A percentile compares a stretch with the other conserved stretches of the same genome.
These are phyloP conservation scores for Tragelaphus imberbis DNA, from an alignment of 2,113 vertebrate species.

Conservation along the genomic window DNA sequence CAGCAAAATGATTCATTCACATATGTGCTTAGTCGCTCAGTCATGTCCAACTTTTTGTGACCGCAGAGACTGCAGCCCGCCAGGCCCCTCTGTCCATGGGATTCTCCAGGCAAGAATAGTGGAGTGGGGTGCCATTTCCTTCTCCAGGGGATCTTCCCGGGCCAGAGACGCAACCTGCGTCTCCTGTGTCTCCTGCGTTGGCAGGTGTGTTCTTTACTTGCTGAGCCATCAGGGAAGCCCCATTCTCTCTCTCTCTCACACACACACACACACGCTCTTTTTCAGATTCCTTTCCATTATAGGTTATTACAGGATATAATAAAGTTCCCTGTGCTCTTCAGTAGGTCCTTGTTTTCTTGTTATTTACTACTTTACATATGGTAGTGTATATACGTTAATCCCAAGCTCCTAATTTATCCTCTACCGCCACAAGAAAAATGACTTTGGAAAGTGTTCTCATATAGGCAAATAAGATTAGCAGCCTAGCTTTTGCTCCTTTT, in stretches of 20 bases:
- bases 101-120: background rate
- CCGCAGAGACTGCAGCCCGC: background rate
- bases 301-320: background rate
- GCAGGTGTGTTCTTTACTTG: background rate
- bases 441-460: conserved; percentile 1
- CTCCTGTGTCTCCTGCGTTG: background rate
- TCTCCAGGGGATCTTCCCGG: background rate
- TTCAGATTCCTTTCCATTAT: background rate
- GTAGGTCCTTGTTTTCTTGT: background rate
- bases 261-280: no score
- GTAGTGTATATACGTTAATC: background rate
- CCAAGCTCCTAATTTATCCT: background rate
- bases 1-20: background rate
- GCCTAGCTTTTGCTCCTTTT: background rate
- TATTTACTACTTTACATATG: background rate
- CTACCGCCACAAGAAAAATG: background rate
- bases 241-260: no score
- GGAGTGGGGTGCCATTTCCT: background rate
- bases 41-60: background rate
- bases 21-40: background rate
- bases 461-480: background rate
- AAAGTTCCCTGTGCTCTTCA: background rate
- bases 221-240: background rate
- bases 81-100: background rate
- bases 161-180: background rate